These are phyloP conservation scores for Octopus bimaculoides DNA, from an alignment of 1,140 invertebrate species.

Conservation along the genomic window DNA sequence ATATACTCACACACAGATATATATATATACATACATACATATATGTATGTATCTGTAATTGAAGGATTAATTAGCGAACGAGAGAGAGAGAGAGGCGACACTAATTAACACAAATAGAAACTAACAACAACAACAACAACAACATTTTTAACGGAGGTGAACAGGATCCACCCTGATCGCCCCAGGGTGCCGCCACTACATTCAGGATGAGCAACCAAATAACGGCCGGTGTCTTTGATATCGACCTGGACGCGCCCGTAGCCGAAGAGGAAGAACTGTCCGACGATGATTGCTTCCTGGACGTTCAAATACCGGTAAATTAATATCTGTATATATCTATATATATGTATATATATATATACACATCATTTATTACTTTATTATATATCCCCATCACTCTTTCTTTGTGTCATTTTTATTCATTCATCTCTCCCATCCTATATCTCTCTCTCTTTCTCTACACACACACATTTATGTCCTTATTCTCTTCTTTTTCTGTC, in stretches of 20 bases:
- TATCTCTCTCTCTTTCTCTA: not conserved
- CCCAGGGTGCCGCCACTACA: not conserved
- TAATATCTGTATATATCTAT: not conserved
- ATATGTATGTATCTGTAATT: not conserved
- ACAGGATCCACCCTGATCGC: not conserved
- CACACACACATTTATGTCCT: not conserved
- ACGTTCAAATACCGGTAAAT: not conserved
- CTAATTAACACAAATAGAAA: not conserved
- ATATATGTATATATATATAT: not conserved
- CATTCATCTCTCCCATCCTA: not conserved
- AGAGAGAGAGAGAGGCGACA: not conserved
- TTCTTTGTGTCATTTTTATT: not conserved
- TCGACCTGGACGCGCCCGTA: not conserved
- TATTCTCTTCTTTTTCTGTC: no score
- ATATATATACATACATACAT: not conserved
- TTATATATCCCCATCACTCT: not conserved
- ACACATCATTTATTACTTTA: not conserved
- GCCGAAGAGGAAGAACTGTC: not conserved
- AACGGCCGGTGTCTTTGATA: constrained; percentile 2
- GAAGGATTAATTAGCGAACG: not conserved
- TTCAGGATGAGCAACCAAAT: not conserved
- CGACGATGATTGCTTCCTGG: not conserved
- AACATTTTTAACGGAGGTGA: not conserved
- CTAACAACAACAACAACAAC: not conserved
- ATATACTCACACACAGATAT: no score